These are phyloP conservation scores for Desoria tigrina DNA, from an alignment of 2,888 invertebrate genomes.

Conservation along the genomic window DNA sequence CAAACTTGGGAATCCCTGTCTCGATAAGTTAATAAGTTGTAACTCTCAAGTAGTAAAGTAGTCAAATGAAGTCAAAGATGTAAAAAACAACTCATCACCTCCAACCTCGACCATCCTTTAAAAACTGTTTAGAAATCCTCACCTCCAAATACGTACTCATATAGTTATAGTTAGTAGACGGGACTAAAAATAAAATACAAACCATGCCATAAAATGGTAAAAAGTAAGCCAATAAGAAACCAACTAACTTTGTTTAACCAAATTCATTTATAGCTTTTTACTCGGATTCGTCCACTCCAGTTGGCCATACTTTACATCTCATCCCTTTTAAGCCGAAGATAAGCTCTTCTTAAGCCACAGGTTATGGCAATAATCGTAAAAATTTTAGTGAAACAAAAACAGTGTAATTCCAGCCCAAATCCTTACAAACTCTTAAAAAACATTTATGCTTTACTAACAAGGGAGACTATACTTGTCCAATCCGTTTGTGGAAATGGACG, in stretches of 20 bases:
- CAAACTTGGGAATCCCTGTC: too few species aligned
- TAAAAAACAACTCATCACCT: too few species aligned
- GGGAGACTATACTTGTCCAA: neutral
- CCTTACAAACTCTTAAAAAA: neutral
- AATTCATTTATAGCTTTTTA: too few species aligned
- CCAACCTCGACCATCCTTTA: too few species aligned
- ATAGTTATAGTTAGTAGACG: neutral
- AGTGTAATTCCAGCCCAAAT: conserved; percentile 1
- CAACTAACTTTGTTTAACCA: too few species aligned
- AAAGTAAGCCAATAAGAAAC: too few species aligned
- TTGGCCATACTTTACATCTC: too few species aligned
- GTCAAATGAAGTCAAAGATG: too few species aligned
- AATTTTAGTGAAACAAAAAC: neutral
- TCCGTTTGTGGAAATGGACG: neutral
- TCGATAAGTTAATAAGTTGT: too few species aligned
- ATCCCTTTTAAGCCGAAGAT: neutral
- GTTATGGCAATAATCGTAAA: conserved; percentile 5
- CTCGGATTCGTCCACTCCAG: too few species aligned
- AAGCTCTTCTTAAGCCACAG: conserved; percentile 5
- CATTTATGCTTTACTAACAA: conserved; percentile 6
- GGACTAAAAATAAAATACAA: neutral
- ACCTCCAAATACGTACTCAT: conserved; percentile 2
- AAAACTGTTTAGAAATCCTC: neutral
- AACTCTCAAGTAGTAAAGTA: too few species aligned
- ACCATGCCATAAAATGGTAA: too few species aligned